Percentiles rank a stretch among this genome's conserved stretches.
phyloP scores from a whole-genome alignment of 2,113 vertebrate genomes.

The Alosa alosa region DNA sequence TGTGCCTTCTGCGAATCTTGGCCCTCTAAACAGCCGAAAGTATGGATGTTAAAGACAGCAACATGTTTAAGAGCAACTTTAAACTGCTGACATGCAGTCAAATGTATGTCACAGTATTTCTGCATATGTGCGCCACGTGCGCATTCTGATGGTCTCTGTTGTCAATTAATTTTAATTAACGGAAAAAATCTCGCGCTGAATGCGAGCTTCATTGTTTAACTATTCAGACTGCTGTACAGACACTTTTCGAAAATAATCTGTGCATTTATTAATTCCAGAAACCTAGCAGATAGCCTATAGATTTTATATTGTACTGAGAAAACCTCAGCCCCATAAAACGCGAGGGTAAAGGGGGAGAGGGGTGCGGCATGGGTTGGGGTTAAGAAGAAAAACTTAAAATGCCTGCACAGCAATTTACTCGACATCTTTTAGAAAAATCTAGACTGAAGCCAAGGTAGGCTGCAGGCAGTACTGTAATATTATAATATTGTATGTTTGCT shows the following conservation, averaged over 20 bases:
- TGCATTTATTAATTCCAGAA: conserved; percentile 46
- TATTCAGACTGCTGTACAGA: conserved; percentile 32
- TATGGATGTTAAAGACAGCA: conserved; percentile 3
- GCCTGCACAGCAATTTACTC: conserved; percentile 37
- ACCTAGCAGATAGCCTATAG: conserved; percentile 34
- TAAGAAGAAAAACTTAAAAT: conserved; percentile 34
- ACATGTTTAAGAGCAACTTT: conserved; percentile 6
- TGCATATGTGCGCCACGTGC: conserved; percentile 54
- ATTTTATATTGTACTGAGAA: conserved; percentile 35
- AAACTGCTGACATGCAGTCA: conserved; percentile 18
- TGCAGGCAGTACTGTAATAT: conserved; percentile 34
- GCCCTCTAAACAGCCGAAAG: background rate
- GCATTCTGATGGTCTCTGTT: conserved; percentile 47
- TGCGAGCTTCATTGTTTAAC: conserved; percentile 37
- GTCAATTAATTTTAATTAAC: conserved; percentile 58
- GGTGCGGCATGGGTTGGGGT: background rate
- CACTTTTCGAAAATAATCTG: conserved; percentile 28
- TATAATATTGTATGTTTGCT: conserved; percentile 41
- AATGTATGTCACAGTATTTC: conserved; percentile 9
- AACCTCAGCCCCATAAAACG: conserved; percentile 36
- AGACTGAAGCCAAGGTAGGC: conserved; percentile 32
- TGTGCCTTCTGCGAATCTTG: background rate
- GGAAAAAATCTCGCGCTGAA: conserved; percentile 45
- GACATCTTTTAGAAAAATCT: conserved; percentile 31
- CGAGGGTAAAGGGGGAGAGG: conserved; percentile 8